Evolutionary conservation across 2,888 invertebrate species (phyloP).

Genomic region (Crioceris asparagi): DNA sequence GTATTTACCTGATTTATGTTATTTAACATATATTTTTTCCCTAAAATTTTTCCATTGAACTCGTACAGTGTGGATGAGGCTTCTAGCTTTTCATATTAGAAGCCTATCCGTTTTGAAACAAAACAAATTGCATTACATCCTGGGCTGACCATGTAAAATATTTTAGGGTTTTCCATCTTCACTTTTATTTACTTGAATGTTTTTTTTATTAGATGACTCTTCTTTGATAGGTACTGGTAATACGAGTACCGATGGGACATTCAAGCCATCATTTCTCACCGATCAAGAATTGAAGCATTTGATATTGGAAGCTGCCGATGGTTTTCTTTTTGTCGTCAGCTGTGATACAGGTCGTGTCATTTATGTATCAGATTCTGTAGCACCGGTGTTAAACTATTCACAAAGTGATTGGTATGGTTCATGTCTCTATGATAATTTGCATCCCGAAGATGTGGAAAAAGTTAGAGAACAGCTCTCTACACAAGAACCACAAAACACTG

Average conservation of each 20-base stretch:
- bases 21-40: too few species aligned
- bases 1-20: too few species aligned
- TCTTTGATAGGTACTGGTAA: constrained; percentile 75
- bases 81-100: too few species aligned
- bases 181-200: too few species aligned
- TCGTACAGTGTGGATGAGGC: too few species aligned
- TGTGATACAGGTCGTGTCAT: constrained; percentile 96
- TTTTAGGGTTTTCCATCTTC: too few species aligned
- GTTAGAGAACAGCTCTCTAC: constrained; percentile 95
- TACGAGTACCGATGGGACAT: constrained; percentile 91
- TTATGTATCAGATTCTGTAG: constrained; percentile 97
- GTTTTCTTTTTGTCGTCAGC: constrained; percentile 91
- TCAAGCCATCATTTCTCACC: constrained; percentile 96
- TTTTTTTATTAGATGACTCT: constrained; percentile 7
- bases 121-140: too few species aligned
- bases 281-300: constrained; percentile 98
- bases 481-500: constrained; percentile 91
- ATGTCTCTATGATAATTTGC: constrained; percentile 90
- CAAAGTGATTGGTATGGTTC: constrained; percentile 98
- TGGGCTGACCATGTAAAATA: too few species aligned
- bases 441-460: constrained; percentile 95
- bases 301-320: constrained; percentile 98
- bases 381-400: constrained; percentile 92
- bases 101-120: too few species aligned
- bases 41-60: too few species aligned